Evolutionary conservation across 2,888 invertebrate species (phyloP), one percentile per base, ranked within the genome.

Genomic region (Pyralis farinalis): DNA sequence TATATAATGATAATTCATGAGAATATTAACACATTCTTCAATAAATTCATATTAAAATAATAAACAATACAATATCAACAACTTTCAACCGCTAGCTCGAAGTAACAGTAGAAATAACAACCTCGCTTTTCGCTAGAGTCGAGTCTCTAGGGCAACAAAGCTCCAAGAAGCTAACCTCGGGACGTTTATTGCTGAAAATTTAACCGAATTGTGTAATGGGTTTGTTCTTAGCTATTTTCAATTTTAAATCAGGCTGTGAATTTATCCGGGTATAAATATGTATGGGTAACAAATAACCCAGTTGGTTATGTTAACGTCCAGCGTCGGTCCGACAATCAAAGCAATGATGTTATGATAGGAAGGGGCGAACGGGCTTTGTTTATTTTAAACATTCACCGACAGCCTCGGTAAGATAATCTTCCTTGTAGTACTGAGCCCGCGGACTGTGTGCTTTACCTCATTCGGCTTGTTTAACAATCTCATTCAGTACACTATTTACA

Each of bases 271-370:
- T 42, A 51, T 47, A 46, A 46, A 41, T 50, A 40, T 42, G 37
- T 44, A 34, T 42, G 16, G 16, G 16, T 16, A 16, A 42, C 43
- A 42, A 16, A 42, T 42, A 42, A 36, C 31, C 38, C 10, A 35
- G 42, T 36, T 37, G 41, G 40, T 42, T 40, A 37, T 52, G 53
- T 51, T 47, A 46, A 42, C 51, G 57, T 54, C 63, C 54, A 59
- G 51, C 58, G 52, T 49, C 53, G 58, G 64, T 56, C 60, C 63
- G 63, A 63, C 67, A 78, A 77, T 73, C 71, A 83, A 76, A 85
- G 85, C 83, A 86, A 77, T 72, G 62, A 66, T 84, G 80, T 87
- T 87, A 68, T 86, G 84, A 79, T 83, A 85, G 85, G 76, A 71
- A 59, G 56, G 65, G 58, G 66, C 53, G 63, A 55, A 55, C 50